A percentile compares a stretch with the other conserved stretches of the same genome.
Conservation (phyloP, 2,888 invertebrate species). For the Zygogramma bicolorata region DNA sequence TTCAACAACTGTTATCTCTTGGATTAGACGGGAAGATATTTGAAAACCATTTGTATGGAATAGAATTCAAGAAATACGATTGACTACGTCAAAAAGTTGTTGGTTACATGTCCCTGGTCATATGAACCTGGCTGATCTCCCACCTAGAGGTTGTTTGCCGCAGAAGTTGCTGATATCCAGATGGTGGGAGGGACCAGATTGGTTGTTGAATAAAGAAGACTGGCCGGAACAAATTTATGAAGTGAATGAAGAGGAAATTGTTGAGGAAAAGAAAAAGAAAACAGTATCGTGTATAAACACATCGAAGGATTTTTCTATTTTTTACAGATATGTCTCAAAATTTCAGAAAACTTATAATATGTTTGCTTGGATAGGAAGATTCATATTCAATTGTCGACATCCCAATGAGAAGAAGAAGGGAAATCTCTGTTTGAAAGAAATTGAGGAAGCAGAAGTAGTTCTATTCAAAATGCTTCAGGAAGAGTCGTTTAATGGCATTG, state of each 20-base stretch:
- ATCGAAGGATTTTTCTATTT: neutral
- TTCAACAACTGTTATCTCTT: neutral
- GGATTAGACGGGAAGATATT: neutral
- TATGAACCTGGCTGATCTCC: neutral
- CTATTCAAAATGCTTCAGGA: neutral
- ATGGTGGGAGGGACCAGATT: neutral
- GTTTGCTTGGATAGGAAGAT: neutral
- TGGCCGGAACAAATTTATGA: neutral
- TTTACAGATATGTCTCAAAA: neutral
- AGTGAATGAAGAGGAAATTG: neutral
- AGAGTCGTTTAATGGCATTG: neutral
- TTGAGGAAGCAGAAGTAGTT: neutral
- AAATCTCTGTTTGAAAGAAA: neutral
- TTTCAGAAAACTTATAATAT: neutral
- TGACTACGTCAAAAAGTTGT: neutral
- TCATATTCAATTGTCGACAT: neutral
- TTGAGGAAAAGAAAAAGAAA: neutral
- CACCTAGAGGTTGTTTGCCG: neutral
- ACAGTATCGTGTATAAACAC: neutral
- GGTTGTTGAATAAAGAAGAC: neutral
- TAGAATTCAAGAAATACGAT: neutral
- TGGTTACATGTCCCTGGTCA: too few species aligned
- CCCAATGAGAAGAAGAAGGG: neutral
- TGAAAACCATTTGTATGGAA: neutral
- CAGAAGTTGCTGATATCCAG: neutral